Conservation (phyloP, 2,113 vertebrate genomes). For the Hiodon tergisus region DNA sequence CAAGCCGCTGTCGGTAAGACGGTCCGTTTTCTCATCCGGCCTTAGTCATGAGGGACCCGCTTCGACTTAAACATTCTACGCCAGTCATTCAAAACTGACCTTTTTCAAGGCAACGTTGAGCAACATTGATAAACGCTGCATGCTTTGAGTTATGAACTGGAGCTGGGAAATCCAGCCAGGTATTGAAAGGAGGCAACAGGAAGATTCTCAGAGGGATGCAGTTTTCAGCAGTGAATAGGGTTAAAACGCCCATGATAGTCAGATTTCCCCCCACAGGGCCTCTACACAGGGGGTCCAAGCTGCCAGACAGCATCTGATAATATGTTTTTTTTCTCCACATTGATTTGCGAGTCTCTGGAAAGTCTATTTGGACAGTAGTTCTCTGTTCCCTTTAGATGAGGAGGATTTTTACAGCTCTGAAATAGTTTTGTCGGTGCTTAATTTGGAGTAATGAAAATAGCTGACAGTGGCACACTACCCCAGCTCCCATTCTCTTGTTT, state of each 20-base stretch:
- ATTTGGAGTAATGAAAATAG: not conserved
- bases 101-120: not conserved
- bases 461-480: not conserved
- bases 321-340: not conserved
- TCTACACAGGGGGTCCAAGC: not conserved
- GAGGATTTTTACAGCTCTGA: not conserved
- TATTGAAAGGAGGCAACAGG: not conserved
- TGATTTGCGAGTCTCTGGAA: not conserved
- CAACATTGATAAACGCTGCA: not conserved
- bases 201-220: not conserved
- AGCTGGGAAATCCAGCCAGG: not conserved
- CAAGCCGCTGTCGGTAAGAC: not conserved
- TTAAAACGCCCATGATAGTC: not conserved
- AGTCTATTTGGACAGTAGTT: not conserved
- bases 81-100: too few relatives aligned
- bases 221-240: not conserved
- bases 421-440: not conserved
- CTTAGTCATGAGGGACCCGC: too few relatives aligned
- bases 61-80: too few relatives aligned
- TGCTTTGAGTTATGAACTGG: not conserved
- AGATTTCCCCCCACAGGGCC: not conserved
- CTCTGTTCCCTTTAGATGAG: not conserved
- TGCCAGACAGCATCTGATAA: not conserved
- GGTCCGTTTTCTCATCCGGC: too few relatives aligned
- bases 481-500: not conserved